Evolutionary conservation across 2,888 invertebrate species (phyloP).

Genomic region (Callyntrura guangdongensis): DNA sequence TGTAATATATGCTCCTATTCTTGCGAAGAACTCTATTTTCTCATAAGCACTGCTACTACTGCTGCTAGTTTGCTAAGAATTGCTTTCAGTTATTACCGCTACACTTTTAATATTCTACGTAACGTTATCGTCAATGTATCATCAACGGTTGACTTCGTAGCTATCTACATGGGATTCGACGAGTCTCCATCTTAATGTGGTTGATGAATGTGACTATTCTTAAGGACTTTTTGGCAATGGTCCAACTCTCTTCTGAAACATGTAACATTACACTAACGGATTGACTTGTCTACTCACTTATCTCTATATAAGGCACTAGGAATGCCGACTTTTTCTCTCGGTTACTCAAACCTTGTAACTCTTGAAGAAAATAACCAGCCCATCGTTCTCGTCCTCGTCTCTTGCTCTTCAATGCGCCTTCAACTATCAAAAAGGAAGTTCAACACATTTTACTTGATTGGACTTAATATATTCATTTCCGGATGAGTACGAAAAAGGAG

Average conservation of each 20-base stretch:
- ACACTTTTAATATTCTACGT: conserved; percentile 22
- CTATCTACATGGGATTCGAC: conserved; percentile 22
- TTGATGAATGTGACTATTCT: conserved; percentile 77
- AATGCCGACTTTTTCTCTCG: conserved; percentile 19
- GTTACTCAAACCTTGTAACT: not conserved
- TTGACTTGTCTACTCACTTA: conserved; percentile 65
- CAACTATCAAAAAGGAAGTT: not conserved
- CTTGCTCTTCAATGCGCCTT: conserved; percentile 7
- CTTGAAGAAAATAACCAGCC: not conserved
- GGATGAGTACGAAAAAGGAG: conserved; percentile 28
- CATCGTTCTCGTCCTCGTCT: conserved; percentile 9
- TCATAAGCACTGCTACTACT: not conserved
- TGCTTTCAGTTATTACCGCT: not conserved
- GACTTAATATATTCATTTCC: conserved; percentile 53
- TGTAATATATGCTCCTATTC: not conserved
- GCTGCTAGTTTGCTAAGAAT: not conserved
- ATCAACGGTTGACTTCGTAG: conserved; percentile 9
- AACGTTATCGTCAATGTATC: conserved; percentile 12
- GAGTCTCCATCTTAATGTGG: conserved; percentile 55
- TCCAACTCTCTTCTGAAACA: conserved; percentile 48
- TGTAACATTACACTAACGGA: conserved; percentile 55
- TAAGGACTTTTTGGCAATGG: conserved; percentile 70
- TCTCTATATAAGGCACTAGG: conserved; percentile 18
- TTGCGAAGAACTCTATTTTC: no score
- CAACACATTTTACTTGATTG: conserved; percentile 49